Percentiles rank a stretch among this genome's conserved stretches.
Evolutionary conservation across 2,797 vertebrate species (phyloP).

Genomic region (Petrocephalus sullivani): DNA sequence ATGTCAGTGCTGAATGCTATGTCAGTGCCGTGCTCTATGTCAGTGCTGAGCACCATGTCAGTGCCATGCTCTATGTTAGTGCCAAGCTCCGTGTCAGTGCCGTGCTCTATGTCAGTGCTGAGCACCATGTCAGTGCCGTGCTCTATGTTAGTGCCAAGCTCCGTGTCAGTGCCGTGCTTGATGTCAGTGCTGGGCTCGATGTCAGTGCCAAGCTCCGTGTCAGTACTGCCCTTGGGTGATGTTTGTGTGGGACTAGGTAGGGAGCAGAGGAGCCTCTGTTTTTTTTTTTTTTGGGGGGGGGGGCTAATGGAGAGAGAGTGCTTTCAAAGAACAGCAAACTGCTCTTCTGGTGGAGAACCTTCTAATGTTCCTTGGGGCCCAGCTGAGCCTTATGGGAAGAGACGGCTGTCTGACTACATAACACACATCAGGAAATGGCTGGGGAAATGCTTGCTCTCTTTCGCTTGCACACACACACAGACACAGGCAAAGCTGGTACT

Average conservation of each 20-base stretch:
- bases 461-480: neutral
- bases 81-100: neutral
- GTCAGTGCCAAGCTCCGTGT: neutral
- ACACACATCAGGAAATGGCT: neutral
- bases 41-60: too few relatives aligned
- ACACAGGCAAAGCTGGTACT: neutral
- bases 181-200: too few relatives aligned
- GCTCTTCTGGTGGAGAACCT: slow-evolving; percentile 45
- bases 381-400: slow-evolving; percentile 14
- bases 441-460: neutral
- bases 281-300: neutral
- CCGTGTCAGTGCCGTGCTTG: too few relatives aligned
- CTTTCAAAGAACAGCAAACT: slow-evolving; percentile 49
- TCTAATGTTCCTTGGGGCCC: slow-evolving; percentile 33
- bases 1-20: too few relatives aligned
- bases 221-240: neutral
- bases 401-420: neutral
- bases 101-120: neutral
- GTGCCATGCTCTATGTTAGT: too few relatives aligned
- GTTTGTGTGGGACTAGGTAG: neutral
- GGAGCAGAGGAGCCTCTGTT: slow-evolving; percentile 37
- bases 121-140: too few relatives aligned
- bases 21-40: too few relatives aligned
- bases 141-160: too few relatives aligned
- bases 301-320: slow-evolving; percentile 47